Percentiles rank a stretch among this genome's conserved stretches.
phyloP scores from a whole-genome alignment of 2,113 vertebrate genomes.

The Ciconia boyciana region DNA sequence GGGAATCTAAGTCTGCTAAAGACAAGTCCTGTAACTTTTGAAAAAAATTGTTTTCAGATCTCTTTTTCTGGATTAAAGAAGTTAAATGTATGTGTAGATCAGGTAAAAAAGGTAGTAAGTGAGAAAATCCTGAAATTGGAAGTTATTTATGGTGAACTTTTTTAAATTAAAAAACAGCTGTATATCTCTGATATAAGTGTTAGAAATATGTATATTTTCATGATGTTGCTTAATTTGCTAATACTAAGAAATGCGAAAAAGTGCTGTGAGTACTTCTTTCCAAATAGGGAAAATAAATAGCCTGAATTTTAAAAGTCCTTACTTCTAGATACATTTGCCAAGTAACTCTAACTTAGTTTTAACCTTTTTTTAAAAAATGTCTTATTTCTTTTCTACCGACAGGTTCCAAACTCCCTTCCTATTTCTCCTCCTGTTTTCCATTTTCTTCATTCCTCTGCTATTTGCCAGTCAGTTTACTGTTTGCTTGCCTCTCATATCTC shows the following conservation, averaged over 20 bases:
- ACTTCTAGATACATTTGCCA: not conserved
- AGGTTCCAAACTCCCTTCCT: not conserved
- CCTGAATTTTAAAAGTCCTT: not conserved
- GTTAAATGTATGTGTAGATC: not conserved
- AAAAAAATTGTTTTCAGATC: not conserved
- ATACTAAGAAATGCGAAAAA: not conserved
- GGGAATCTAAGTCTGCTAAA: not conserved
- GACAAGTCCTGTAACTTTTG: not conserved
- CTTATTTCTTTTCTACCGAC: not conserved
- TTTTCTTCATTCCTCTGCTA: not conserved
- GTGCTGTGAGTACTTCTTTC: not conserved
- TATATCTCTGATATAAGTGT: not conserved
- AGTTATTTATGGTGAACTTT: not conserved
- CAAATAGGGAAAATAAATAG: not conserved
- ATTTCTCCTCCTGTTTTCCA: not conserved
- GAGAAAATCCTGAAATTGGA: not conserved
- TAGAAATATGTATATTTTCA: not conserved
- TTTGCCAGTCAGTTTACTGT: not conserved
- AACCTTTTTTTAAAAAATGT: not conserved
- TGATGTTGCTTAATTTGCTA: not conserved
- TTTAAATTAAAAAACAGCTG: not conserved
- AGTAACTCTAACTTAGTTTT: not conserved
- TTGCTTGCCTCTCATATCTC: not conserved
- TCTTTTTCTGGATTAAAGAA: not conserved
- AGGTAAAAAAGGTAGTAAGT: not conserved